phyloP scores from a whole-genome alignment of 1,140 invertebrate species.

The Temnothorax nylanderi region DNA sequence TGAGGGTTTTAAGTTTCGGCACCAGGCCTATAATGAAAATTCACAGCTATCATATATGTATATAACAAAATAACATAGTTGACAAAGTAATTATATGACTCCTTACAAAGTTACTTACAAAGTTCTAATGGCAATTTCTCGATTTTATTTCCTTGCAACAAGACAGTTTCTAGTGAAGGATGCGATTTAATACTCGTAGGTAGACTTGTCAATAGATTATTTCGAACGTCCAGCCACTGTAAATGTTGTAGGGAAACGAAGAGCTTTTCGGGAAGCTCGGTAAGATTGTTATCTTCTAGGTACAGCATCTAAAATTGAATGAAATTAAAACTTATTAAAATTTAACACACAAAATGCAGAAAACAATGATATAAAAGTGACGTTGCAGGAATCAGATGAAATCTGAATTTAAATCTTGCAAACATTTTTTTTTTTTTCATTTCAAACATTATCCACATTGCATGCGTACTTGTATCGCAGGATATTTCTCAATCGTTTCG shows the following conservation, averaged over 20 bases:
- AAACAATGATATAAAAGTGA: not conserved
- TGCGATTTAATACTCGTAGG: constrained; percentile 86
- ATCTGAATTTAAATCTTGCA: constrained; percentile 13
- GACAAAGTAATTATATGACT: not conserved
- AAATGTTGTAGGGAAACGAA: constrained; percentile 85
- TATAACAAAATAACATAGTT: constrained; percentile 13
- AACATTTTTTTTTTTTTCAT: constrained; percentile 45
- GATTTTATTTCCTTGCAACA: constrained; percentile 87
- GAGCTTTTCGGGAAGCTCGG: constrained; percentile 84
- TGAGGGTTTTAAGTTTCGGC: constrained; percentile 85
- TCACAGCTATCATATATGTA: not conserved
- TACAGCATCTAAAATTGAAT: constrained; percentile 85
- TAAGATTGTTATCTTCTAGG: constrained; percentile 86
- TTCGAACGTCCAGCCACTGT: constrained; percentile 87
- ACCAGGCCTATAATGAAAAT: constrained; percentile 73
- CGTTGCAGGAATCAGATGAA: not conserved
- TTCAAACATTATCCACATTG: not conserved
- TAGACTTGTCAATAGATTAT: constrained; percentile 85
- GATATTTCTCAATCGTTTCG: constrained; percentile 68
- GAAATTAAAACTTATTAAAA: constrained; percentile 6
- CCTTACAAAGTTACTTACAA: constrained; percentile 78
- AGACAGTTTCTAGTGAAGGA: constrained; percentile 85
- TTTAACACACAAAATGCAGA: constrained; percentile 16
- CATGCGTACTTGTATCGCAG: constrained; percentile 65
- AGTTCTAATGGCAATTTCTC: constrained; percentile 86